Evolutionary conservation across 2,888 invertebrate species (phyloP), one percentile per base, ranked within the genome.

Genomic region (Netelia fuscicornis): DNA sequence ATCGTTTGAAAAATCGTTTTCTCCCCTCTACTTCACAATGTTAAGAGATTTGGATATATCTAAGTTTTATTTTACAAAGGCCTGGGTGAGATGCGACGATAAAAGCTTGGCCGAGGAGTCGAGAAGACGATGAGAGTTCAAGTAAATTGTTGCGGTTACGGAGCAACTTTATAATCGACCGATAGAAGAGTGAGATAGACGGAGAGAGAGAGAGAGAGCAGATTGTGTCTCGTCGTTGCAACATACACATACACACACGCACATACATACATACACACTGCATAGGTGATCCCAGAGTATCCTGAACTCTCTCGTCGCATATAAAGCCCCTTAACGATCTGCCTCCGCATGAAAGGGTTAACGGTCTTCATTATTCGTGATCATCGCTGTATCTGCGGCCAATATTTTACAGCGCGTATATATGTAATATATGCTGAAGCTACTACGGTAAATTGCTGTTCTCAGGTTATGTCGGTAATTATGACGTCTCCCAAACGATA

Each of bases 341-440:
- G 74, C 86, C 82, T 86, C 84, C 86, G 89, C 89, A 88, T 79
- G 85, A 80, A 88, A 79, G 87, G 88, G 87, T 89, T 90, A 90
- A 90, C 90, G 89, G 87, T 89, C 89, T 89, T 90, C 84, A 89
- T 90, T 90, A 90, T 89, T 88, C 83, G 78, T 76, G 76, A 76
- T 75, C 75, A 64, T 70, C 54, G 25, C 67, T 42, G 37, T 48
- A n/a, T n/a, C 74, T 68, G 58, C 75, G 68, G 74, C 60, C 23
- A 62, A 81, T 81, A 54, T 60, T 52, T 62, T 37, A 44, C 9
- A 42, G 8, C 62, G 48, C 17, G 48, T 72, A 80, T 67, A 25
- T n/a, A 58, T 62, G 58, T 54, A 65, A 75, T 54, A 56, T 25
- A 67, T 85, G 67, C 84, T 80, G 48, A 62, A 74, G 84, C 81